Percentiles rank a stretch among this genome's conserved stretches.
Evolutionary conservation across 2,113 vertebrate genomes (phyloP).

Genomic region (Zeus faber): DNA sequence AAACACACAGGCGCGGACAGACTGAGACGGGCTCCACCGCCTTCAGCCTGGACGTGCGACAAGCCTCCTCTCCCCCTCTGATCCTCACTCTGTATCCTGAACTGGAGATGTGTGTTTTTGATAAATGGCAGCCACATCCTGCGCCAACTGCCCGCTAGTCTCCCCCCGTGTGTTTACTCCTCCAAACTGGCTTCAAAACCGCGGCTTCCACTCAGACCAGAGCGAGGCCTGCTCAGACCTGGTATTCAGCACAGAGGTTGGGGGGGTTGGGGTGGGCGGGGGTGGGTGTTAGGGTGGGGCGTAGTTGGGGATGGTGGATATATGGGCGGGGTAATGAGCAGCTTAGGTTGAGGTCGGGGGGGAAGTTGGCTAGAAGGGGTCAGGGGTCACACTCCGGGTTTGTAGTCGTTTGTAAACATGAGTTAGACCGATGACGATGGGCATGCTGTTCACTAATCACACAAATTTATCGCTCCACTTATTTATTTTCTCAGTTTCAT

Average conservation of each 20-base stretch:
- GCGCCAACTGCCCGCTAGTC: slow-evolving; percentile 22
- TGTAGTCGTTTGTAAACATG: slow-evolving; percentile 57
- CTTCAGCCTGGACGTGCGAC: slow-evolving; percentile 49
- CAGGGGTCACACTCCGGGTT: slow-evolving; percentile 41
- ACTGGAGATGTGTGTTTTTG: slow-evolving; percentile 50
- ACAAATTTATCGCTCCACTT: slow-evolving; percentile 58
- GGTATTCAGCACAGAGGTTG: not conserved
- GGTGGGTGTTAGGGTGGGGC: slow-evolving; percentile 17
- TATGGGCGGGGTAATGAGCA: slow-evolving; percentile 10
- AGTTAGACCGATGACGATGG: slow-evolving; percentile 67
- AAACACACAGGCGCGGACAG: slow-evolving; percentile 1
- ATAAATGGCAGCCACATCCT: slow-evolving; percentile 41
- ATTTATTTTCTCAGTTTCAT: slow-evolving; percentile 23
- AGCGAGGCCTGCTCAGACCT: not conserved
- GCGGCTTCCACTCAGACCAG: not conserved
- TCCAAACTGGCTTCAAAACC: not conserved
- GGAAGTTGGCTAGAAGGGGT: slow-evolving; percentile 5
- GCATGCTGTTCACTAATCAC: slow-evolving; percentile 67
- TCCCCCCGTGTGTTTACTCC: slow-evolving; percentile 13
- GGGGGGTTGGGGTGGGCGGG: not conserved
- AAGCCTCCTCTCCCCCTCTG: slow-evolving; percentile 36
- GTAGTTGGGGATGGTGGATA: slow-evolving; percentile 24
- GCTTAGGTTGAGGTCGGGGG: slow-evolving; percentile 32
- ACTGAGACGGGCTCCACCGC: slow-evolving; percentile 40
- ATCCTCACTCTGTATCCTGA: slow-evolving; percentile 41